Percentiles rank a stretch among this genome's conserved stretches.
These are phyloP conservation scores for Drosophila bipectinata DNA, from an alignment of 1,140 invertebrate genomes.

Conservation along the genomic window DNA sequence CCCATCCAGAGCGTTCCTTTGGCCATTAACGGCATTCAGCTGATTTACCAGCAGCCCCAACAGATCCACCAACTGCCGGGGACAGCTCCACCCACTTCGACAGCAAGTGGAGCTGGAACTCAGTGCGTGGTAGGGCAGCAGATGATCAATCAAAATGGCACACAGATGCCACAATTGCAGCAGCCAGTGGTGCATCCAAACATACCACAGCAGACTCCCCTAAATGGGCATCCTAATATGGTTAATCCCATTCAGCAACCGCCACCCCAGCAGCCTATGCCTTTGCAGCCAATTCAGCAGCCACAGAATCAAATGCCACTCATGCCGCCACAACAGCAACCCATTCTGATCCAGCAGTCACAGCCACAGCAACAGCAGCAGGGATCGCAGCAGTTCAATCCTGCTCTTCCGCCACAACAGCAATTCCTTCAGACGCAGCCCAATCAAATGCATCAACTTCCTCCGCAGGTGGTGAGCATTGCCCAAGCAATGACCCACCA, in stretches of 20 bases:
- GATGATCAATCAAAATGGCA: constrained; percentile 42
- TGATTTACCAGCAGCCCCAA: constrained; percentile 69
- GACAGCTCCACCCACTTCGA: constrained; percentile 8
- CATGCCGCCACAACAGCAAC: constrained; percentile 42
- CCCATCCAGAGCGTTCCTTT: constrained; percentile 69
- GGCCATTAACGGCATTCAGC: constrained; percentile 66
- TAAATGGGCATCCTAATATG: constrained; percentile 44
- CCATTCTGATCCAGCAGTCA: constrained; percentile 44
- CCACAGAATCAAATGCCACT: constrained; percentile 45
- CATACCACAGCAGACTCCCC: constrained; percentile 34
- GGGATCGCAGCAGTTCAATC: constrained; percentile 55
- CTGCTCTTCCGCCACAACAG: constrained; percentile 48
- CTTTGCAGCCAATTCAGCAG: constrained; percentile 43
- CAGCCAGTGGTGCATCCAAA: constrained; percentile 54
- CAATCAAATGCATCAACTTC: constrained; percentile 52
- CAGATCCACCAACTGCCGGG: constrained; percentile 27
- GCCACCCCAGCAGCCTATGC: constrained; percentile 34
- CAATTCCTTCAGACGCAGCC: constrained; percentile 60
- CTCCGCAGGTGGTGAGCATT: constrained; percentile 42
- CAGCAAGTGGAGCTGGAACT: constrained; percentile 11
- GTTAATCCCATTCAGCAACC: constrained; percentile 57
- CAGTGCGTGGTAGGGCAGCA: constrained; percentile 28
- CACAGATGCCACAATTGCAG: constrained; percentile 36
- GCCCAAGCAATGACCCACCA: constrained; percentile 50
- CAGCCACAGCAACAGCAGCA: constrained; percentile 58